phyloP scores from a whole-genome alignment of 64 coral and sea anemone genomes.

The Montipora efflorescens region DNA sequence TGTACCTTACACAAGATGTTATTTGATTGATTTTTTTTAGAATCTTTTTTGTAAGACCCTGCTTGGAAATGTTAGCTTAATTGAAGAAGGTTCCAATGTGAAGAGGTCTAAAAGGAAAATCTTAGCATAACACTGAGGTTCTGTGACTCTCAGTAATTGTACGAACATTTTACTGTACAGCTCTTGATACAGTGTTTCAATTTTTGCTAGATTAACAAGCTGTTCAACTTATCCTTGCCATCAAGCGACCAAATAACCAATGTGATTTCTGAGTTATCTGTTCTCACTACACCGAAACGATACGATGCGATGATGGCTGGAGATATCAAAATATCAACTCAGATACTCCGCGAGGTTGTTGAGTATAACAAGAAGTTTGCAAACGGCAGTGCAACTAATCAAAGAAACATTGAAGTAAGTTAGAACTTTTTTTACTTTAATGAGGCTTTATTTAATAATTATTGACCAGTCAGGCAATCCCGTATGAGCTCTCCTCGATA shows the following conservation, averaged over 20 bases:
- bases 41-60: too few relatives aligned
- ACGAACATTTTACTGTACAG: not conserved
- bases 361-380: constrained; percentile 36
- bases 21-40: too few relatives aligned
- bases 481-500: too few relatives aligned
- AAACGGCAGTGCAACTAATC: not conserved
- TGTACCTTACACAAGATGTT: too few relatives aligned
- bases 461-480: too few relatives aligned
- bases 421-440: not conserved
- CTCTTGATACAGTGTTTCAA: not conserved
- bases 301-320: constrained; percentile 46
- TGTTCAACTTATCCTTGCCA: constrained; percentile 20
- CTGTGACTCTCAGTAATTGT: too few relatives aligned
- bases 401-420: constrained; percentile 45
- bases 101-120: too few relatives aligned
- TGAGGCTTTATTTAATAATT: not conserved
- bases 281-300: not conserved
- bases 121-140: too few relatives aligned
- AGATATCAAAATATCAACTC: constrained; percentile 56
- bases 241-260: constrained; percentile 10
- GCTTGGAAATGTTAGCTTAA: too few relatives aligned
- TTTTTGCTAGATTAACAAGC: not conserved
- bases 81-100: too few relatives aligned
- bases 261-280: constrained; percentile 14
- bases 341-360: constrained; percentile 46